Conservation (phyloP, 2,888 invertebrate species). For the Trisateles emortualis region DNA sequence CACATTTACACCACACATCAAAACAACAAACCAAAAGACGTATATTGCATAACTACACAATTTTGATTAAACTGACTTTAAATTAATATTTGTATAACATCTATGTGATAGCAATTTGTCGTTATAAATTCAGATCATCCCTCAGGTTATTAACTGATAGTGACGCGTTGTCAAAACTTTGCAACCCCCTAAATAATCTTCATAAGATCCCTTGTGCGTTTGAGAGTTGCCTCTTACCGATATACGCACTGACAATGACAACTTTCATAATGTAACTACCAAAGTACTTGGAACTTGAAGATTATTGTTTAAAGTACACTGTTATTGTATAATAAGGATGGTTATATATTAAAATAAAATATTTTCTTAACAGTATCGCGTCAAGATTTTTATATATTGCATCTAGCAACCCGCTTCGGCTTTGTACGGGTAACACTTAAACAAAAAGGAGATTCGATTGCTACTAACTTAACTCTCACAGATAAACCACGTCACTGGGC, state of each 20-base stretch:
- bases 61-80: slow-evolving; percentile 39
- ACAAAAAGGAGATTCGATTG: no score
- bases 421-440: no score
- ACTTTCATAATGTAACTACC: slow-evolving; percentile 55
- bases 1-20: slow-evolving; percentile 2
- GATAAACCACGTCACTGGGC: no score
- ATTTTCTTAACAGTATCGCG: no score
- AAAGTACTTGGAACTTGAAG: slow-evolving; percentile 37
- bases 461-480: no score
- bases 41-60: slow-evolving; percentile 24
- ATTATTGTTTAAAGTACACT: slow-evolving; percentile 35
- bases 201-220: slow-evolving; percentile 76
- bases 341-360: no score
- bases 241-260: slow-evolving; percentile 64
- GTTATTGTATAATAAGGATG: slow-evolving; percentile 20
- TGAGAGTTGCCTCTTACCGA: slow-evolving; percentile 67
- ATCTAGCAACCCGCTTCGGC: no score
- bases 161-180: slow-evolving; percentile 82
- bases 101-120: slow-evolving; percentile 47
- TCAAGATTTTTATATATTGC: no score
- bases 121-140: slow-evolving; percentile 73
- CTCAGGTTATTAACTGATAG: slow-evolving; percentile 79
- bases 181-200: slow-evolving; percentile 63
- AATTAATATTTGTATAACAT: slow-evolving; percentile 43
- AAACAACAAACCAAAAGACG: slow-evolving; percentile 17